A percentile compares a stretch with the other conserved stretches of the same genome.
phyloP scores from a whole-genome alignment of 2,797 vertebrate genomes.

The Chrysocyon brachyurus region DNA sequence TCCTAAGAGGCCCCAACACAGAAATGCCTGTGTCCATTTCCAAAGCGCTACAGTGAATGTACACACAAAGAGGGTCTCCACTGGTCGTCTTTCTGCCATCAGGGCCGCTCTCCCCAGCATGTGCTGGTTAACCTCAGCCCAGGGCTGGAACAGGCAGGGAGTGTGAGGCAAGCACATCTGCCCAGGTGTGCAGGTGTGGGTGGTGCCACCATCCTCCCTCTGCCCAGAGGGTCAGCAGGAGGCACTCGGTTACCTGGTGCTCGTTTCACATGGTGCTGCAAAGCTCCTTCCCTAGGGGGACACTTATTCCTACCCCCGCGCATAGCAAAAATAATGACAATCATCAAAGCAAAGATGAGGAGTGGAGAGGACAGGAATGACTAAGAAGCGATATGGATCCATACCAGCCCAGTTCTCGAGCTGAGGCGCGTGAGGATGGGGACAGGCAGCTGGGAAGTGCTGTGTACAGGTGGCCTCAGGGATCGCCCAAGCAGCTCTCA shows the following conservation, averaged over 20 bases:
- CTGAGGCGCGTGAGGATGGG: neutral
- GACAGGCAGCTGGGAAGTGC: fast-evolving
- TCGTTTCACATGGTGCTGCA: neutral
- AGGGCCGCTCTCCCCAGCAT: neutral
- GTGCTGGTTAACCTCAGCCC: neutral
- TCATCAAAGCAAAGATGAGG: neutral
- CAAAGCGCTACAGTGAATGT: neutral
- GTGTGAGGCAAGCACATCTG: neutral
- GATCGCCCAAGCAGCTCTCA: neutral
- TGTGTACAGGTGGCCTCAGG: neutral
- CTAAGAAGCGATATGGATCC: neutral
- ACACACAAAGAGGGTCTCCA: neutral
- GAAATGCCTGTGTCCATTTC: neutral
- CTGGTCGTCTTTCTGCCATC: neutral
- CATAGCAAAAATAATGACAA: neutral
- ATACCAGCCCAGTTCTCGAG: too few species aligned
- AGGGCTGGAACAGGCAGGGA: neutral
- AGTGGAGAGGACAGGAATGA: neutral
- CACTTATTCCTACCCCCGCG: neutral
- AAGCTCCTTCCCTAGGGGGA: neutral
- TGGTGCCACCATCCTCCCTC: neutral
- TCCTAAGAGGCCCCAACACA: neutral
- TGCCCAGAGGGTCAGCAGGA: neutral
- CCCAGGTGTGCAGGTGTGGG: neutral
- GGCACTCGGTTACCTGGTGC: fast-evolving